A percentile compares a stretch with the other conserved stretches of the same genome.
Evolutionary conservation across 2,797 vertebrate genomes (phyloP).

Genomic region (Oreortyx pictus): DNA sequence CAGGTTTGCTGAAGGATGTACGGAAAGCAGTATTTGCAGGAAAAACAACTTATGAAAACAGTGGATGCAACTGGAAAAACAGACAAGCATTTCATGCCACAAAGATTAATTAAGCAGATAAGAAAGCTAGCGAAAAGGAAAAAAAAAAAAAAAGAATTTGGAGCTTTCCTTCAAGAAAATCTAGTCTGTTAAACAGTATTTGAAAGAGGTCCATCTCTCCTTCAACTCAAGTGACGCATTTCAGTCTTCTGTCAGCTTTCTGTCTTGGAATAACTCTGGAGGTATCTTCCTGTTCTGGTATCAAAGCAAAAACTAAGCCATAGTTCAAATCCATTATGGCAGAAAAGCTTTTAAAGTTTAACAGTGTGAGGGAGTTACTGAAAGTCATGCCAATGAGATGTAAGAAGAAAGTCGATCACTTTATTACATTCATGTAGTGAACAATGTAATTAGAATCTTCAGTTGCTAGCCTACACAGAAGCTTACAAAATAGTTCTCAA

Average conservation of each 20-base stretch:
- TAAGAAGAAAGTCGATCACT: not conserved
- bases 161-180: not conserved
- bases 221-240: not conserved
- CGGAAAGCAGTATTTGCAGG: not conserved
- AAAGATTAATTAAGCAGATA: not conserved
- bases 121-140: not conserved
- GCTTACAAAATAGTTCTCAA: slow-evolving; percentile 1
- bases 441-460: not conserved
- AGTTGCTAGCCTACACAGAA: not conserved
- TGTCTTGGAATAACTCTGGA: not conserved
- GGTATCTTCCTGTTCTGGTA: not conserved
- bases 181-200: not conserved
- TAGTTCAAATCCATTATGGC: not conserved
- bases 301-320: not conserved
- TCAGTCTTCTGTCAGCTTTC: not conserved
- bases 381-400: not conserved
- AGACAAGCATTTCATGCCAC: not conserved
- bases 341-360: not conserved
- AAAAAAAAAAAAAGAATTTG: not conserved
- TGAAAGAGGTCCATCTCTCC: not conserved
- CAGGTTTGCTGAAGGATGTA: not conserved
- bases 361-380: not conserved
- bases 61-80: not conserved
- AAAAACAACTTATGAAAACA: not conserved
- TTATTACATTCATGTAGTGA: not conserved